phyloP scores from a whole-genome alignment of 1,140 invertebrate species.

The Macrostomum lignano region DNA sequence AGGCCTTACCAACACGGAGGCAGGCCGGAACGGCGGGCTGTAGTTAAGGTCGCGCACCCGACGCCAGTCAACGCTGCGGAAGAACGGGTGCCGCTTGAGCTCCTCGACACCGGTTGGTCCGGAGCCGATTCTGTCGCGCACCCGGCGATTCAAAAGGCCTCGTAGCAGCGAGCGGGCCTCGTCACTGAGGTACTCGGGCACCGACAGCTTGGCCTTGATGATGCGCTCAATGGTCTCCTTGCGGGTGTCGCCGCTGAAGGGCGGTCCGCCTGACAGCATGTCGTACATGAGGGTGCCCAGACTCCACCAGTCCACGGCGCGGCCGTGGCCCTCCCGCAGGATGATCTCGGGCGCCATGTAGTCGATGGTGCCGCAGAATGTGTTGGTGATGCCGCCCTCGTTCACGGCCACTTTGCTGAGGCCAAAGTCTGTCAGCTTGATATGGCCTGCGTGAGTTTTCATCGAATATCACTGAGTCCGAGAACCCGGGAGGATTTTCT shows the following conservation, averaged over 20 bases:
- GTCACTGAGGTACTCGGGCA: background rate
- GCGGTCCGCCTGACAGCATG: slow-evolving; percentile 55
- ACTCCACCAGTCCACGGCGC: slow-evolving; percentile 98
- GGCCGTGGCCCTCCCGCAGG: slow-evolving; percentile 75
- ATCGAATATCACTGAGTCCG: too few relatives aligned
- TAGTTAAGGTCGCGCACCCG: too few relatives aligned
- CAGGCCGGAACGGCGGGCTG: too few relatives aligned
- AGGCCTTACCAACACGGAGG: too few relatives aligned
- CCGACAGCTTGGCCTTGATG: background rate
- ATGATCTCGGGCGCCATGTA: slow-evolving; percentile 96
- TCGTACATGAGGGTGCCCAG: slow-evolving; percentile 89
- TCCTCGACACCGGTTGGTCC: slow-evolving; percentile 34
- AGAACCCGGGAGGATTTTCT: too few relatives aligned
- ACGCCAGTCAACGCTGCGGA: slow-evolving; percentile 37
- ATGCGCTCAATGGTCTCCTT: background rate
- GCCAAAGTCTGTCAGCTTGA: slow-evolving; percentile 75
- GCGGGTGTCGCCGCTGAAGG: background rate
- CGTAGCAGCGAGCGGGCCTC: background rate
- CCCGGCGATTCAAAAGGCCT: slow-evolving; percentile 34
- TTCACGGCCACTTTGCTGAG: slow-evolving; percentile 98
- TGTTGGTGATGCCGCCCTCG: slow-evolving; percentile 65
- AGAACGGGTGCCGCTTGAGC: slow-evolving; percentile 42
- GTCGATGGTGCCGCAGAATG: slow-evolving; percentile 82
- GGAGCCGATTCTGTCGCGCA: slow-evolving; percentile 34
- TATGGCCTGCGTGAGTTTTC: too few relatives aligned